Conservation (phyloP, 2,797 vertebrate genomes). For the Danionella dracula region DNA sequence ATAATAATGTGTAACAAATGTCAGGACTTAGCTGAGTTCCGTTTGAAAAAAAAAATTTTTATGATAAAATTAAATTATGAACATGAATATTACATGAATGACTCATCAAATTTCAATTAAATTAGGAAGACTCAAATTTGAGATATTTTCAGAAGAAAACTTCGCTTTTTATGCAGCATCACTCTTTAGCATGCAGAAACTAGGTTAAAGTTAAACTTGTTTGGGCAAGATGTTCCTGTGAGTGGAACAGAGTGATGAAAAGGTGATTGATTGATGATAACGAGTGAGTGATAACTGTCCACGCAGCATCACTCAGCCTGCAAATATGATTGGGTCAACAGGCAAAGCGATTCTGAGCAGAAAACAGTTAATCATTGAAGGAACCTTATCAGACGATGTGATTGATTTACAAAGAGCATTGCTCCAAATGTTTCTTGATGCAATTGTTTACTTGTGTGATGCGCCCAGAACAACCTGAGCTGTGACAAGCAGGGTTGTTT, state of each 20-base stretch:
- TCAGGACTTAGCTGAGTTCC: too few relatives aligned
- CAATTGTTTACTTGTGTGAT: conserved; percentile 87
- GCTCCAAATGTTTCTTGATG: conserved; percentile 82
- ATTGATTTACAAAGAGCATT: conserved; percentile 78
- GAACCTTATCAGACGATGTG: conserved; percentile 73
- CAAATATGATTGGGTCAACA: conserved; percentile 54
- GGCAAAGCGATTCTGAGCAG: conserved; percentile 73
- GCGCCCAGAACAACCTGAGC: conserved; percentile 55
- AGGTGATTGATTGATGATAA: conserved; percentile 52
- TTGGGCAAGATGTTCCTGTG: conserved; percentile 39
- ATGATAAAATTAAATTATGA: too few relatives aligned
- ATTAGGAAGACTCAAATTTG: too few relatives aligned
- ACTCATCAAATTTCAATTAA: too few relatives aligned
- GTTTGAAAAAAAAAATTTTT: too few relatives aligned
- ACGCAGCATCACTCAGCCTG: conserved; percentile 60
- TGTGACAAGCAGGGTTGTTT: conserved; percentile 36
- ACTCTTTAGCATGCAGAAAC: not conserved
- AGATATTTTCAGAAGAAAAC: too few relatives aligned
- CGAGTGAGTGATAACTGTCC: conserved; percentile 57
- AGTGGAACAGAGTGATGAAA: conserved; percentile 50
- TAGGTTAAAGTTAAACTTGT: conserved; percentile 21
- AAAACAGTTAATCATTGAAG: conserved; percentile 75
- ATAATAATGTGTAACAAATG: too few relatives aligned
- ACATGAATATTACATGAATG: too few relatives aligned
- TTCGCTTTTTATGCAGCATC: too few relatives aligned